Percentiles rank a stretch among this genome's conserved stretches.
Evolutionary conservation across 2,888 invertebrate species (phyloP).

Genomic region (Pristionchus mayeri): DNA sequence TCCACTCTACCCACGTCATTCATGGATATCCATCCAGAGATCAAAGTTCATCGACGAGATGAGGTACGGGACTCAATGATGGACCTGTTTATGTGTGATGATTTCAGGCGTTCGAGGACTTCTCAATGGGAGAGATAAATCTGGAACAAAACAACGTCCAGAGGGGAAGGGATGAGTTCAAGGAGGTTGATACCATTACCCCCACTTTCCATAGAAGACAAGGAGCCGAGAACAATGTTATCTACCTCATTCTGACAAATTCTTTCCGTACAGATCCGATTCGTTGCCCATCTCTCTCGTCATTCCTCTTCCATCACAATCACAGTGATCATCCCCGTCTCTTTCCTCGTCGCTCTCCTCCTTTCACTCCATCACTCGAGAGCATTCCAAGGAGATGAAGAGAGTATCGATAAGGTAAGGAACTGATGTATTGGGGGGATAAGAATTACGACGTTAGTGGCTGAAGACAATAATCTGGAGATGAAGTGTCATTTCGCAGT

Average conservation of each 20-base stretch:
- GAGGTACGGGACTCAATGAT: not conserved
- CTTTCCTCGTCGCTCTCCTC: not conserved
- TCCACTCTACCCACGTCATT: not conserved
- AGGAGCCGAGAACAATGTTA: too few relatives aligned
- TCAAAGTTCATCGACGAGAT: not conserved
- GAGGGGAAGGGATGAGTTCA: conserved; percentile 20
- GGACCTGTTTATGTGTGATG: not conserved
- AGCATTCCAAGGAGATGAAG: conserved; percentile 26
- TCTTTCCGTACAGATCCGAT: not conserved
- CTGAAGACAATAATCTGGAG: not conserved
- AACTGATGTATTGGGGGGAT: not conserved
- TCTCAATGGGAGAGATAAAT: not conserved
- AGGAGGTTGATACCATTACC: not conserved
- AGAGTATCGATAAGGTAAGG: not conserved
- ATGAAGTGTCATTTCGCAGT: not conserved
- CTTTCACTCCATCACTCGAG: conserved; percentile 11
- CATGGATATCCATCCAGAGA: conserved; percentile 32
- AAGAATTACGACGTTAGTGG: not conserved
- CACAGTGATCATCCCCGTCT: conserved; percentile 4
- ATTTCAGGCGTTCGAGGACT: not conserved
- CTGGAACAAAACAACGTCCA: not conserved
- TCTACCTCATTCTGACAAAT: too few relatives aligned
- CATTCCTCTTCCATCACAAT: not conserved
- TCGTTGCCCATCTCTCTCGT: conserved; percentile 8
- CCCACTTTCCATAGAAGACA: too few relatives aligned